Percentiles rank a stretch among this genome's conserved stretches.
Conservation (phyloP, 2,888 invertebrate genomes). For the Drosophila seclusa region DNA sequence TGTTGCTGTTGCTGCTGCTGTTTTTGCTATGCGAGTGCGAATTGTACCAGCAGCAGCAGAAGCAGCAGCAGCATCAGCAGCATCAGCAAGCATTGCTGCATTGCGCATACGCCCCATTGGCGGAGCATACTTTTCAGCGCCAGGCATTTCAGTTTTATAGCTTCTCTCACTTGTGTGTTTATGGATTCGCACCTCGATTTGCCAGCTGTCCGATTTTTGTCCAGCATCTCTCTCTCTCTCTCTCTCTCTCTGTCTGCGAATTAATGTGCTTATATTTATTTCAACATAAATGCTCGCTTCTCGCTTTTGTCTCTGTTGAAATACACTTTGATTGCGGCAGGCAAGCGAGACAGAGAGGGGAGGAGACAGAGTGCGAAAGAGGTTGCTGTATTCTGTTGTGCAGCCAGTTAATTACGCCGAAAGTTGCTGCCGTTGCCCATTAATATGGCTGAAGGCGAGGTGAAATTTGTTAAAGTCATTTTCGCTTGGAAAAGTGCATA, state of each 20-base stretch:
- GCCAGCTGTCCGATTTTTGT: conserved; percentile 70
- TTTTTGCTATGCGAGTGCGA: not conserved
- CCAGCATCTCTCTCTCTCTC: not conserved
- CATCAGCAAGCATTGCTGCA: conserved; percentile 53
- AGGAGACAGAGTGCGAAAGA: not conserved
- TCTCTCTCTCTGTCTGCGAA: conserved; percentile 34
- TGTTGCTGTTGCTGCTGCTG: conserved; percentile 30
- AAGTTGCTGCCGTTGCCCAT: conserved; percentile 60
- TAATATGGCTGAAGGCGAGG: conserved; percentile 59
- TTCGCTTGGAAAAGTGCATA: conserved; percentile 59
- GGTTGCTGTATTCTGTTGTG: conserved; percentile 10
- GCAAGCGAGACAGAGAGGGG: conserved; percentile 9
- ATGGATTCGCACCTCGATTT: conserved; percentile 81
- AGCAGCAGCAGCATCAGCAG: not conserved
- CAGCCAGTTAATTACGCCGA: conserved; percentile 56
- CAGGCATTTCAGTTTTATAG: conserved; percentile 72
- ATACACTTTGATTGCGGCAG: conserved; percentile 59
- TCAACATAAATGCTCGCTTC: conserved; percentile 80
- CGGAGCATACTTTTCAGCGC: conserved; percentile 51
- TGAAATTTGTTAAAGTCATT: conserved; percentile 74
- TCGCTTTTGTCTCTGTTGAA: conserved; percentile 59
- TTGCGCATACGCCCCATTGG: conserved; percentile 71
- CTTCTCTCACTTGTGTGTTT: conserved; percentile 80
- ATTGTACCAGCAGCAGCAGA: not conserved
- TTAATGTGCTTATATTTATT: conserved; percentile 83